Percentiles rank a stretch among this genome's conserved stretches.
These are phyloP conservation scores for Macroramphosus scolopax DNA, from an alignment of 2,797 vertebrate species.

Conservation along the genomic window DNA sequence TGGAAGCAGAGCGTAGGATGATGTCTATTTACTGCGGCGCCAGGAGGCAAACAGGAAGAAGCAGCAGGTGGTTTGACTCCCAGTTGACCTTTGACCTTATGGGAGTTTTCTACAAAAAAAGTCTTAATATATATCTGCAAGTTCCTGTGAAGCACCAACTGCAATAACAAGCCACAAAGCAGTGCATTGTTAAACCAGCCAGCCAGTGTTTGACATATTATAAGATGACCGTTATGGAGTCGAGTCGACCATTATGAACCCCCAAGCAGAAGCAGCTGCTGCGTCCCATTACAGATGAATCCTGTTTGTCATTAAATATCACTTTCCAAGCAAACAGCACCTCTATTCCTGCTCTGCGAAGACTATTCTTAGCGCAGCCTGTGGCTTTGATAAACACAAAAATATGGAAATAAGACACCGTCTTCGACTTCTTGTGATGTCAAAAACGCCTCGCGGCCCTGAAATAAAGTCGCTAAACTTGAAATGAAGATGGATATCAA, in stretches of 20 bases:
- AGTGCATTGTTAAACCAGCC: too few species aligned
- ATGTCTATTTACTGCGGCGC: slow-evolving; percentile 11
- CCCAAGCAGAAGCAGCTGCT: not conserved
- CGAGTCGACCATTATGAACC: too few species aligned
- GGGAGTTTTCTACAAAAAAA: not conserved
- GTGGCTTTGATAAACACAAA: slow-evolving; percentile 30
- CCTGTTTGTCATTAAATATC: slow-evolving; percentile 13
- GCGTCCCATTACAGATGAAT: slow-evolving; percentile 1
- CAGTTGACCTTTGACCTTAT: slow-evolving; percentile 18
- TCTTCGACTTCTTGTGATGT: slow-evolving; percentile 18
- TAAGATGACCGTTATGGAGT: too few species aligned
- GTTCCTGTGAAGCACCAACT: too few species aligned
- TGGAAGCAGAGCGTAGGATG: slow-evolving; percentile 24
- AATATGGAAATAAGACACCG: slow-evolving; percentile 43
- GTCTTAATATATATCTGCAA: too few species aligned
- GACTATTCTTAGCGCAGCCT: slow-evolving; percentile 34
- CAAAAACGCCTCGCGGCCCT: slow-evolving; percentile 20
- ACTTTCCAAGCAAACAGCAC: not conserved
- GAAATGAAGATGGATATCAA: slow-evolving; percentile 27
- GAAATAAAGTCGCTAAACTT: slow-evolving; percentile 30
- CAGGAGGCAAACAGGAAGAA: slow-evolving; percentile 23
- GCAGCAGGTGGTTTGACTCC: slow-evolving; percentile 25
- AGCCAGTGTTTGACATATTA: too few species aligned
- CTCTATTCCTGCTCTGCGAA: slow-evolving; percentile 9
- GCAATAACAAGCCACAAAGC: too few species aligned